These are phyloP conservation scores for Synergus itoensis DNA, from an alignment of 2,888 invertebrate genomes.

Conservation along the genomic window DNA sequence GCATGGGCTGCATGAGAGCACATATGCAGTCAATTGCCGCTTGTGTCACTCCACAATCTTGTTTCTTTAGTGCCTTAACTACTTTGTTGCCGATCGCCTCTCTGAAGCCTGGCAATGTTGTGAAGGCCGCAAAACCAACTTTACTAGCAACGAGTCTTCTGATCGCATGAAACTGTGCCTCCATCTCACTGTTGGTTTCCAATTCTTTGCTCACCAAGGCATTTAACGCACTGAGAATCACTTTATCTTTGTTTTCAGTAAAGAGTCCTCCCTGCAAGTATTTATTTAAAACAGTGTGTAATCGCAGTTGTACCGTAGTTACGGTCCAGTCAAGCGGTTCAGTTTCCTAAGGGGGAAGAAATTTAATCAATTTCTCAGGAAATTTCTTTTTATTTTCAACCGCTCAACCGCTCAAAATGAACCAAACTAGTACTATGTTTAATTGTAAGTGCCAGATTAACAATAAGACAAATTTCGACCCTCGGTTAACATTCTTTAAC, in stretches of 20 bases:
- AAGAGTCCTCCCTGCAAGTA: constrained; percentile 89
- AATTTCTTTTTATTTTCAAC: constrained; percentile 45
- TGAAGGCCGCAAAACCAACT: constrained; percentile 98
- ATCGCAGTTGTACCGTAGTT: constrained; percentile 68
- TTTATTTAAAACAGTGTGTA: constrained; percentile 68
- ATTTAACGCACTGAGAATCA: constrained; percentile 94
- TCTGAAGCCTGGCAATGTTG: constrained; percentile 92
- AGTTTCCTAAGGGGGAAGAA: constrained; percentile 70
- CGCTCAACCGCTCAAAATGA: constrained; percentile 30
- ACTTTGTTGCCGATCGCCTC: constrained; percentile 97
- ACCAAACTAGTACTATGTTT: not conserved
- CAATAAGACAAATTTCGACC: too few relatives aligned
- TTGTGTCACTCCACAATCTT: constrained; percentile 94
- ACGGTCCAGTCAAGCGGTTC: constrained; percentile 75
- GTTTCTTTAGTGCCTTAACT: constrained; percentile 91
- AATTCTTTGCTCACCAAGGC: constrained; percentile 88
- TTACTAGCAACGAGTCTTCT: constrained; percentile 97
- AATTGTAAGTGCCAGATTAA: not conserved
- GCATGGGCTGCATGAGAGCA: constrained; percentile 99
- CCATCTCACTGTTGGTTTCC: constrained; percentile 86
- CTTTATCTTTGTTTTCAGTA: constrained; percentile 98
- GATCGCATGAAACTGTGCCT: constrained; percentile 97
- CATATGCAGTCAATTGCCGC: constrained; percentile 98
- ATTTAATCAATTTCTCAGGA: constrained; percentile 34
- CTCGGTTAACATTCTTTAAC: too few relatives aligned